Evolutionary conservation across 2,113 vertebrate genomes (phyloP).

Genomic region (Oncorhynchus mykiss): DNA sequence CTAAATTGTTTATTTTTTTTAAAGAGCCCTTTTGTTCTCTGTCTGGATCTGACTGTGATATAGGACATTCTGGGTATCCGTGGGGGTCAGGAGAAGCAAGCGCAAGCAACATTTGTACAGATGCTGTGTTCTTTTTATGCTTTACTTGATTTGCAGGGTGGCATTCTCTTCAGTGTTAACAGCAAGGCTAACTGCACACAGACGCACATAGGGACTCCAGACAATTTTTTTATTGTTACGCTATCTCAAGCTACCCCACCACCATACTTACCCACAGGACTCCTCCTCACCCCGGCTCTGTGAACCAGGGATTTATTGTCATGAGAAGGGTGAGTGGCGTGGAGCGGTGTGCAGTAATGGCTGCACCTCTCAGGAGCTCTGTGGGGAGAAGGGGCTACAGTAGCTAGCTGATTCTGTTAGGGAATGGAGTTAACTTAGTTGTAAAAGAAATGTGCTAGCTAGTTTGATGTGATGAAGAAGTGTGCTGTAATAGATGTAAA

Average conservation of each 20-base stretch:
- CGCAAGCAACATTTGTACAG: slow-evolving; percentile 98
- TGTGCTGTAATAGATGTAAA: not conserved
- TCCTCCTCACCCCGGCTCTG: too few species aligned
- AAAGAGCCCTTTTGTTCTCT: slow-evolving; percentile 46
- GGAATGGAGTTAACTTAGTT: not conserved
- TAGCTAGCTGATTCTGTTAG: not conserved
- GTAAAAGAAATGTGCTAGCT: not conserved
- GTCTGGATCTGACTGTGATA: slow-evolving; percentile 60
- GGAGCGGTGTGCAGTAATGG: slow-evolving; percentile 53
- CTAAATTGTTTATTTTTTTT: too few species aligned
- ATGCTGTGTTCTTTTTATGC: slow-evolving; percentile 99
- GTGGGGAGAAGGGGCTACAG: slow-evolving; percentile 2
- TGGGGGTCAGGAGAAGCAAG: slow-evolving; percentile 92
- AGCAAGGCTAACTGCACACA: slow-evolving; percentile 99
- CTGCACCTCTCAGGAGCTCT: slow-evolving; percentile 21
- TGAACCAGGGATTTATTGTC: too few species aligned
- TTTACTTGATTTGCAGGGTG: slow-evolving; percentile 99
- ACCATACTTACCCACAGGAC: too few species aligned
- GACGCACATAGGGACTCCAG: slow-evolving; percentile 87
- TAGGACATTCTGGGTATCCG: slow-evolving; percentile 83
- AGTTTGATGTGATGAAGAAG: not conserved
- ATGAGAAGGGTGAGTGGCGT: too few species aligned
- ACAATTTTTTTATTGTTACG: slow-evolving; percentile 88
- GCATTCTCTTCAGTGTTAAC: slow-evolving; percentile 99
- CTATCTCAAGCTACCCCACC: slow-evolving; percentile 69